A percentile compares a stretch with the other conserved stretches of the same genome.
Conservation (phyloP, 2,888 invertebrate species). For the Acanthosepion pharaonis region DNA sequence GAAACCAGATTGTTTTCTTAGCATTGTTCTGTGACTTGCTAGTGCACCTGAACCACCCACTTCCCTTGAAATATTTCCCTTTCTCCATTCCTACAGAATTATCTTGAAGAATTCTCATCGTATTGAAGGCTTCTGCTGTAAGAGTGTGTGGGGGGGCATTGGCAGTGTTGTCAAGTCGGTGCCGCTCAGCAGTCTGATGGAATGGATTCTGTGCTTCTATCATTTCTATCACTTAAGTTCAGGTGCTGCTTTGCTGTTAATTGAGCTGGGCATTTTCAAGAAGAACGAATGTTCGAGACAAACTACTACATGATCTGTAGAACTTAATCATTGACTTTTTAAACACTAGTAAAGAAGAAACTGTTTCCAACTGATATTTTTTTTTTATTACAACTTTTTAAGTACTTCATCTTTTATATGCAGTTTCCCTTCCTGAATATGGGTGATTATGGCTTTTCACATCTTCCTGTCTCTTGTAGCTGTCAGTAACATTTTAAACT, state of each 20-base stretch:
- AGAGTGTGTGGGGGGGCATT: background rate
- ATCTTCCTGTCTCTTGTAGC: too few relatives aligned
- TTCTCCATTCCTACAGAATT: background rate
- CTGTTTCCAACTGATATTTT: background rate
- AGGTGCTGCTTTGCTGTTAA: background rate
- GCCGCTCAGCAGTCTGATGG: background rate
- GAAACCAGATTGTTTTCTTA: background rate
- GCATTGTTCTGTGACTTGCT: background rate
- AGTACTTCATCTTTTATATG: too few relatives aligned
- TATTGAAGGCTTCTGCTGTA: background rate
- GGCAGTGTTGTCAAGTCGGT: background rate
- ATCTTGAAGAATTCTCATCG: background rate
- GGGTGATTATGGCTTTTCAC: too few relatives aligned
- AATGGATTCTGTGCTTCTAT: background rate
- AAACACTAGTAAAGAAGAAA: background rate
- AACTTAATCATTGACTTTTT: background rate
- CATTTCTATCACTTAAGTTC: background rate
- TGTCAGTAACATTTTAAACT: too few relatives aligned
- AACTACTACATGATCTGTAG: background rate
- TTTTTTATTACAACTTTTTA: background rate
- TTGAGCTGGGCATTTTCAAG: slow-evolving; percentile 4
- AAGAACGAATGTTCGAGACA: background rate
- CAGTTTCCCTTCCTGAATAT: too few relatives aligned
- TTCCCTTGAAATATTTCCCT: too few relatives aligned
- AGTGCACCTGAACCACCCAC: too few relatives aligned